Evolutionary conservation across 2,113 vertebrate genomes (phyloP), one percentile per base, ranked within the genome.

Genomic region (Anguilla japonica): DNA sequence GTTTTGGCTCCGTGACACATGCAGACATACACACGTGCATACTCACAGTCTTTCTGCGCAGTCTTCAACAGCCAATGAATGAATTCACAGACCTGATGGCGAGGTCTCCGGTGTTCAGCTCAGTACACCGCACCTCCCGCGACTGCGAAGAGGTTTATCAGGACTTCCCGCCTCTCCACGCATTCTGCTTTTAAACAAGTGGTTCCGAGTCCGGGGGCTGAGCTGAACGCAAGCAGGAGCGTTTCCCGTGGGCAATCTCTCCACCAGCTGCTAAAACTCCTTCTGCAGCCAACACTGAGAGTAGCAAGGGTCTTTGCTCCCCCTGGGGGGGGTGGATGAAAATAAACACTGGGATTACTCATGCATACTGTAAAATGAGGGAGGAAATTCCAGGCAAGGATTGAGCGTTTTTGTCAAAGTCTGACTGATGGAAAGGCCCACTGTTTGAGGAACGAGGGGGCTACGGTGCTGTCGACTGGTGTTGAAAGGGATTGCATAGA

Each of bases 401-500:
- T n/a, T 88, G 88, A 89, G 87, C 43, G 78, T 88, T 91, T 91
- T 75, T 41, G 56, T 43, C 67, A 82, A 40, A 50, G 89, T 57
- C 14, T 91, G 88, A 81, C 83, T 0, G 56, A 56, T 57, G 40
- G 80, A 79, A 50, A 82, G 34, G 67, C 86, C 89, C 43, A 1
- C 46, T 86, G 84, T 86, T 91, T 57, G 83, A 67, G 50, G 39
- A 85, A 89, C 26, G 50, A 9, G 50, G 46, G 20, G 87, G 88
- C 26, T 43, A 43, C 16, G 81, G 81, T 20, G 85, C 87, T 83
- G 63, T 87, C 29, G 63, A 89, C 90, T 85, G 87, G 84, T 43
- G 88, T 89, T 89, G 90, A 90, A 90, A 89, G 89, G 89, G 87
- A 90, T 94, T 96, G 95, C 95, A 96, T 95, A 95, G 94, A 95